Evolutionary conservation across 2,888 invertebrate species (phyloP).

Genomic region (Gnatocerus cornutus): DNA sequence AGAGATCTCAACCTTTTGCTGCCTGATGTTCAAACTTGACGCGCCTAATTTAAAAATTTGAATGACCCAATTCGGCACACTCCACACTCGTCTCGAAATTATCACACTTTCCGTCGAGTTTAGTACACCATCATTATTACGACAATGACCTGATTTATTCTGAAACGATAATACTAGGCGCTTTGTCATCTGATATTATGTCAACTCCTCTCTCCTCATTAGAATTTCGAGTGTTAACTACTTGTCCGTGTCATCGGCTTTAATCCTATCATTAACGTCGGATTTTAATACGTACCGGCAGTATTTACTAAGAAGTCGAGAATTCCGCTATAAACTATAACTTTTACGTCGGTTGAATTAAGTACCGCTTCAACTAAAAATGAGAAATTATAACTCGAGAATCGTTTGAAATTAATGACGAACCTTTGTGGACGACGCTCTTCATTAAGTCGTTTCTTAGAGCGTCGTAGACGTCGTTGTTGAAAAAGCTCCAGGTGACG

Average conservation of each 20-base stretch:
- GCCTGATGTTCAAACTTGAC: no score
- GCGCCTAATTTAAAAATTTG: no score
- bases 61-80: not conserved
- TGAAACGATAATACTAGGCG: slow-evolving; percentile 5
- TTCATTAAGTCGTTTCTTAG: slow-evolving; percentile 80
- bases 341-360: slow-evolving; percentile 78
- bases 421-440: slow-evolving; percentile 81
- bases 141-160: slow-evolving; percentile 1
- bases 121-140: not conserved
- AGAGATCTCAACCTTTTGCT: no score
- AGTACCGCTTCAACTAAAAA: slow-evolving; percentile 79
- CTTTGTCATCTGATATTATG: slow-evolving; percentile 13
- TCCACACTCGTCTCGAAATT: not conserved
- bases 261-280: not conserved
- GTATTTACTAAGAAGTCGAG: slow-evolving; percentile 90
- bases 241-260: slow-evolving; percentile 3
- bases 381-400: not conserved
- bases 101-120: not conserved
- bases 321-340: slow-evolving; percentile 85
- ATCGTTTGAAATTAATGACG: not conserved
- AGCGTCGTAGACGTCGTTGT: slow-evolving; percentile 75
- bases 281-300: slow-evolving; percentile 73
- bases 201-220: slow-evolving; percentile 3
- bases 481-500: slow-evolving; percentile 79
- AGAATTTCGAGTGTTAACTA: slow-evolving; percentile 8